phyloP scores from a whole-genome alignment of 2,888 invertebrate species.

The Camptogramma bilineatum region DNA sequence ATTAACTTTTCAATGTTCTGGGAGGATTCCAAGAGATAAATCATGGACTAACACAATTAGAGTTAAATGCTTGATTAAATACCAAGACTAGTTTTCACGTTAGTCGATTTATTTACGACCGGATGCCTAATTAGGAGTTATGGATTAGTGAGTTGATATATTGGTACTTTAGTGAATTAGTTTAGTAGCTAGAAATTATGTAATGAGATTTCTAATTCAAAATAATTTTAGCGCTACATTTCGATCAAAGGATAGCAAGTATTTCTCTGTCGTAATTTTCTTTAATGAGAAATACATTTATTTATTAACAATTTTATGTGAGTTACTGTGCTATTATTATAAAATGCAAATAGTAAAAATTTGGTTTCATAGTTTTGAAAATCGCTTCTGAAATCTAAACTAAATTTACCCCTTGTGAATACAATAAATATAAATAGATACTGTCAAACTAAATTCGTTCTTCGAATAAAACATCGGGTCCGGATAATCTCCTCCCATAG shows the following conservation, averaged over 20 bases:
- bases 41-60: conserved; percentile 78
- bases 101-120: conserved; percentile 20
- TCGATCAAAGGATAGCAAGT: no score
- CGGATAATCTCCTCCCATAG: conserved; percentile 9
- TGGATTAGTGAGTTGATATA: conserved; percentile 6
- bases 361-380: no score
- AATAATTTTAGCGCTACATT: neutral
- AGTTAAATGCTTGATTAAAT: conserved; percentile 71
- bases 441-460: neutral
- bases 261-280: no score
- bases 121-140: conserved; percentile 27
- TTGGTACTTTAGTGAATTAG: conserved; percentile 5
- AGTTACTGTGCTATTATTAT: no score
- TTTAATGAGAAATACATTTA: no score
- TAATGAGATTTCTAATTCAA: neutral
- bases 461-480: conserved; percentile 5
- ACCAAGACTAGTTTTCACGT: conserved; percentile 42
- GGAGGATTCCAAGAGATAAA: conserved; percentile 74
- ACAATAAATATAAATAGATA: no score
- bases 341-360: no score
- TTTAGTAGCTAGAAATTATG: neutral
- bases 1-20: conserved; percentile 80
- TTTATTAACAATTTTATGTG: no score
- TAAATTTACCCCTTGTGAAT: neutral
- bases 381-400: neutral